Conservation (phyloP, 1,140 invertebrate genomes). For the Scaptomyza pallida region DNA sequence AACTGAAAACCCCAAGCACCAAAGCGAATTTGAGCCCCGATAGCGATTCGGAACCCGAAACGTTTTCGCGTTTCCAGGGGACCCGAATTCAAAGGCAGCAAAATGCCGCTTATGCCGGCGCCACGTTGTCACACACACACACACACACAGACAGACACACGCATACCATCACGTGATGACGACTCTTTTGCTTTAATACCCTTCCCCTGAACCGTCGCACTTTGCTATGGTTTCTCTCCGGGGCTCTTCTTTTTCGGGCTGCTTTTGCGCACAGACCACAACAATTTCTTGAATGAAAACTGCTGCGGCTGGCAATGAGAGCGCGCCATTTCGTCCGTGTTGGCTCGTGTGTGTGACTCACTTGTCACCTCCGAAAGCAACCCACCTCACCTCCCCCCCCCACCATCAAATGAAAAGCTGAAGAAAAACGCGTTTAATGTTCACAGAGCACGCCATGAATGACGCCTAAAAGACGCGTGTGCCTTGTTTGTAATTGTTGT, state of each 20-base stretch:
- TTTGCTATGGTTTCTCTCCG: conserved; percentile 68
- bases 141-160: conserved; percentile 32
- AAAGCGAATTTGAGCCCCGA: conserved; percentile 17
- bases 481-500: conserved; percentile 31
- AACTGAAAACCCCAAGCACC: conserved; percentile 14
- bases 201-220: neutral
- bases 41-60: conserved; percentile 12
- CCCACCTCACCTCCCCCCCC: neutral
- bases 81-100: conserved; percentile 43
- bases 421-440: conserved; percentile 62
- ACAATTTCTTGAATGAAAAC: conserved; percentile 73
- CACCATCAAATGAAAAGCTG: conserved; percentile 3
- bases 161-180: conserved; percentile 66
- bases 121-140: conserved; percentile 64
- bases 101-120: conserved; percentile 75
- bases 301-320: conserved; percentile 36
- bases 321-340: conserved; percentile 12
- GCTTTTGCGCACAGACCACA: conserved; percentile 54
- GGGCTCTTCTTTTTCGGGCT: conserved; percentile 16
- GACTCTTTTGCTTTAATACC: conserved; percentile 35
- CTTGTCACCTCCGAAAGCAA: conserved; percentile 1
- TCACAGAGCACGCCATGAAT: conserved; percentile 72
- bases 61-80: conserved; percentile 31
- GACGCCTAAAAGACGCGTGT: conserved; percentile 75
- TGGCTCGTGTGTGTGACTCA: conserved; percentile 55